phyloP scores from a whole-genome alignment of 2,113 vertebrate species.

The Anthoscopus minutus region DNA sequence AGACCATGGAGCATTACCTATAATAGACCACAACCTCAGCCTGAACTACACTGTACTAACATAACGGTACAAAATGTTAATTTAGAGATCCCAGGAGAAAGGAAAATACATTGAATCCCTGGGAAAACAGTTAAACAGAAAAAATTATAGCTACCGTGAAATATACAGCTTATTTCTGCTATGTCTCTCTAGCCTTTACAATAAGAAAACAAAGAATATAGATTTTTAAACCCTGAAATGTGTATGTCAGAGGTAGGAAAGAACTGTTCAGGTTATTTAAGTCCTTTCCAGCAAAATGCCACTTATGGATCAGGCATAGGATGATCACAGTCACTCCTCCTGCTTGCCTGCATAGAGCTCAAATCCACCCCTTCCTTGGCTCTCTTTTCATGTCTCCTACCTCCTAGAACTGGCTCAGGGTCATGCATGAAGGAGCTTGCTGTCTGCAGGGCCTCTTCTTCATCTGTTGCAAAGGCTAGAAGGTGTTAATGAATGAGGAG shows the following conservation, averaged over 20 bases:
- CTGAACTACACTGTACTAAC: background rate
- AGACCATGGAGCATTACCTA: background rate
- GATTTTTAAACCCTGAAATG: background rate
- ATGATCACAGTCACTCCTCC: background rate
- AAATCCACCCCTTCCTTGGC: background rate
- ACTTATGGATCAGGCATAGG: background rate
- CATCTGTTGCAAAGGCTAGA: background rate
- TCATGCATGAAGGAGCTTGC: background rate
- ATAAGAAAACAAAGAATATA: background rate
- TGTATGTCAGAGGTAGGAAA: background rate
- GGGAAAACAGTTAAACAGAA: background rate
- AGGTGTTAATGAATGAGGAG: background rate
- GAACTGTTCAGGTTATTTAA: background rate
- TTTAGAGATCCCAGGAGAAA: background rate
- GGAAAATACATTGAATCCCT: background rate
- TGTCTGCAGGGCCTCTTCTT: background rate
- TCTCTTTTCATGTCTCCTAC: background rate
- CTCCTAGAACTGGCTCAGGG: background rate
- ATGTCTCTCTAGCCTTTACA: background rate
- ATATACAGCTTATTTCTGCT: background rate
- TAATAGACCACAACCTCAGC: background rate
- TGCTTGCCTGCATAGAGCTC: fast-evolving
- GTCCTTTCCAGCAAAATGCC: background rate
- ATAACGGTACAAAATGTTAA: background rate
- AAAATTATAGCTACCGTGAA: background rate